phyloP scores from a whole-genome alignment of 2,113 vertebrate genomes.

The Oncorhynchus keta region DNA sequence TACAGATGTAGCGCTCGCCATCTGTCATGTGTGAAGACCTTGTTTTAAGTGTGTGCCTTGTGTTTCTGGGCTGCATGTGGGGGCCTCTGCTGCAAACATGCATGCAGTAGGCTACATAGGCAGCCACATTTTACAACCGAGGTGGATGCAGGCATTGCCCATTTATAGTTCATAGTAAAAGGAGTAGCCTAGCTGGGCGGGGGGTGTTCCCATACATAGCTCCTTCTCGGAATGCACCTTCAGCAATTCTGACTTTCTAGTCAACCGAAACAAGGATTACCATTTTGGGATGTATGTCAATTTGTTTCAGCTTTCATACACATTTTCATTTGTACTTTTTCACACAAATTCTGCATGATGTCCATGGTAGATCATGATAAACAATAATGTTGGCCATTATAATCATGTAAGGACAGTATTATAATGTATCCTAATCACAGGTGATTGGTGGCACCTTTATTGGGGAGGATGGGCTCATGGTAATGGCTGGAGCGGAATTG shows the following conservation, averaged over 20 bases:
- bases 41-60: background rate
- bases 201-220: slow-evolving; percentile 61
- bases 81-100: background rate
- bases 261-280: slow-evolving; percentile 49
- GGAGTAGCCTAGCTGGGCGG: slow-evolving; percentile 45
- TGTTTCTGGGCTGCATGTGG: slow-evolving; percentile 1
- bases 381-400: no score
- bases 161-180: slow-evolving; percentile 72
- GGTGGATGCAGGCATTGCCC: slow-evolving; percentile 49
- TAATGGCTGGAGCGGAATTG: no score
- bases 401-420: background rate
- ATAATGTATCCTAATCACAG: background rate
- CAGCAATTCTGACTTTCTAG: slow-evolving; percentile 65
- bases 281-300: slow-evolving; percentile 53
- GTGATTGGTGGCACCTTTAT: no score
- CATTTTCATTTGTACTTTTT: background rate
- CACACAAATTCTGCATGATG: background rate
- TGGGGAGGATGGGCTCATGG: no score
- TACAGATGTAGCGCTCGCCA: background rate
- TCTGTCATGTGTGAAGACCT: background rate
- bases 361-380: background rate
- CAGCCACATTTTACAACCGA: slow-evolving; percentile 5
- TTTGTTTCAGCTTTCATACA: background rate
- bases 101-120: background rate
- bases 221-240: slow-evolving; percentile 63